These are phyloP conservation scores for Protodeltote pygarga DNA, from an alignment of 2,888 invertebrate genomes.

Conservation along the genomic window DNA sequence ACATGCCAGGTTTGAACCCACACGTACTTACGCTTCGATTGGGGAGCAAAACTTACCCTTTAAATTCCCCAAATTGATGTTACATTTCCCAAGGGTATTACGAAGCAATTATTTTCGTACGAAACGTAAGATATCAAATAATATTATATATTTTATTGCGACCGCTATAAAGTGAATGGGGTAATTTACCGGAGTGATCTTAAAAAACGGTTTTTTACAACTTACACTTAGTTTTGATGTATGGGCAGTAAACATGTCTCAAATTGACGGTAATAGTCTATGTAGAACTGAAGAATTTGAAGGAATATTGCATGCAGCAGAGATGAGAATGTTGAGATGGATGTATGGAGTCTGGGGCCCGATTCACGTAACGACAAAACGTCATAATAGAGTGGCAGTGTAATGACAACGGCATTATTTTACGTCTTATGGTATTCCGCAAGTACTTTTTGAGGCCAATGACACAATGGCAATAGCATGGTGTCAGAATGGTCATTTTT, in stretches of 20 bases:
- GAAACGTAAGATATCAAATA: conserved; percentile 35
- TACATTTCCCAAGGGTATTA: conserved; percentile 19
- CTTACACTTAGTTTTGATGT: conserved; percentile 40
- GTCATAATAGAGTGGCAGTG: too few relatives aligned
- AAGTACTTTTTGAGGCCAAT: too few relatives aligned
- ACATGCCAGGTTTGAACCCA: too few relatives aligned
- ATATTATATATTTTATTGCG: conserved; percentile 39
- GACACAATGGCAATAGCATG: too few relatives aligned
- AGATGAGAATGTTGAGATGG: not conserved
- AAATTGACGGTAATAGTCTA: conserved; percentile 26
- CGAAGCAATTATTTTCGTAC: conserved; percentile 38
- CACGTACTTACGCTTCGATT: too few relatives aligned
- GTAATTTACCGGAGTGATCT: conserved; percentile 45
- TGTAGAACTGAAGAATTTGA: not conserved
- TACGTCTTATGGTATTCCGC: too few relatives aligned
- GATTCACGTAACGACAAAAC: too few relatives aligned
- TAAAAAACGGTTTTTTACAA: conserved; percentile 38
- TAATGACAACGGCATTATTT: too few relatives aligned
- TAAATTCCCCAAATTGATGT: conserved; percentile 31
- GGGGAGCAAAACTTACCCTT: too few relatives aligned
- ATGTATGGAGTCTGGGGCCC: not conserved
- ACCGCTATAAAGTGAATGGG: conserved; percentile 27
- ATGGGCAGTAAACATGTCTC: conserved; percentile 28
- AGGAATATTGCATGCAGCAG: not conserved
- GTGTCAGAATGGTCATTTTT: too few relatives aligned